These are phyloP conservation scores for Salpingus planirostris DNA, from an alignment of 2,888 invertebrate genomes.

Conservation along the genomic window DNA sequence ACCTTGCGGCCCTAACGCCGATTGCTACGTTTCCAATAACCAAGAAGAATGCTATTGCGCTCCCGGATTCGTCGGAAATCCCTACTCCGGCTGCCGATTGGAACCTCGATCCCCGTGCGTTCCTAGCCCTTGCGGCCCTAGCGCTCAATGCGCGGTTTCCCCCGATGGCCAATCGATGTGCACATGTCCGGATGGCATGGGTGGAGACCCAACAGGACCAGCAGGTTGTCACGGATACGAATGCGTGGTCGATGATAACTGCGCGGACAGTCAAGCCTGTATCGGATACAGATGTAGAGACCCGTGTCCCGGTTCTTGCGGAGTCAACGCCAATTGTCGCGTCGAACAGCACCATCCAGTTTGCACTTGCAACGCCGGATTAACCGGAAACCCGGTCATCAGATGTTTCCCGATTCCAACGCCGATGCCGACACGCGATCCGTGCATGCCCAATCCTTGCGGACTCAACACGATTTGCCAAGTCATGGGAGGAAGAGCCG, in stretches of 20 bases:
- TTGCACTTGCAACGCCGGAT: slow-evolving; percentile 63
- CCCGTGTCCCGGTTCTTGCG: slow-evolving; percentile 77
- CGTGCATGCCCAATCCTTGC: slow-evolving; percentile 68
- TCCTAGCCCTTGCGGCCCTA: slow-evolving; percentile 74
- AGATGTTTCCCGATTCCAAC: slow-evolving; percentile 56
- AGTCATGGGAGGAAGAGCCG: slow-evolving; percentile 57
- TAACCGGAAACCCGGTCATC: slow-evolving; percentile 69
- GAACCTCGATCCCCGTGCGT: slow-evolving; percentile 62
- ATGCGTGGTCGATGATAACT: slow-evolving; percentile 73
- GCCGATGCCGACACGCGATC: slow-evolving; percentile 49
- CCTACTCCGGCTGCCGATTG: slow-evolving; percentile 65
- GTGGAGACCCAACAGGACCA: slow-evolving; percentile 65
- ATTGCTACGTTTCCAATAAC: slow-evolving; percentile 74
- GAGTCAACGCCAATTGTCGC: slow-evolving; percentile 61
- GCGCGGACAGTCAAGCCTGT: slow-evolving; percentile 62
- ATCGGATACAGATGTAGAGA: slow-evolving; percentile 72
- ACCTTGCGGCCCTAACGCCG: slow-evolving; percentile 73
- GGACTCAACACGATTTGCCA: slow-evolving; percentile 73
- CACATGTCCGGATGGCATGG: slow-evolving; percentile 63
- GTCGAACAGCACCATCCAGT: slow-evolving; percentile 73
- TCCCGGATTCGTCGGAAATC: slow-evolving; percentile 66
- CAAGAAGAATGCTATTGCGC: slow-evolving; percentile 79
- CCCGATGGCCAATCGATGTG: slow-evolving; percentile 63
- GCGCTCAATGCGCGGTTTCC: slow-evolving; percentile 62
- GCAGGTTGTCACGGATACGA: slow-evolving; percentile 70